A percentile compares a stretch with the other conserved stretches of the same genome.
These are phyloP conservation scores for Zaprionus kolodkinae DNA, from an alignment of 1,140 invertebrate genomes.

Conservation along the genomic window DNA sequence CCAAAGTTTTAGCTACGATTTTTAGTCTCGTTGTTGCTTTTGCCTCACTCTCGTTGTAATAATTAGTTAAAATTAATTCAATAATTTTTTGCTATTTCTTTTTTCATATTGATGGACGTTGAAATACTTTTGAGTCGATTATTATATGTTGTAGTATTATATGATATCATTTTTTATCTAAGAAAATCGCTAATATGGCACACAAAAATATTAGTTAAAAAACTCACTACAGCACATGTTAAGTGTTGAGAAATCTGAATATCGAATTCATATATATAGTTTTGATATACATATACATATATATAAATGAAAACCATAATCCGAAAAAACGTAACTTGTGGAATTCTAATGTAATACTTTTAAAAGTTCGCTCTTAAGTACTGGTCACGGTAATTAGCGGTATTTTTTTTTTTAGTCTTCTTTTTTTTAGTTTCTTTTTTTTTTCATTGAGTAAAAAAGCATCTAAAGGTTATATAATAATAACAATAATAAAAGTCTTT, in stretches of 20 bases:
- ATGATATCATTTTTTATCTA: slow-evolving; percentile 34
- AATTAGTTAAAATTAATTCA: slow-evolving; percentile 19
- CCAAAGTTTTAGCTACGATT: not conserved
- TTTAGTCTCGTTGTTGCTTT: slow-evolving; percentile 39
- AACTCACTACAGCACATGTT: slow-evolving; percentile 80
- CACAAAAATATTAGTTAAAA: slow-evolving; percentile 75
- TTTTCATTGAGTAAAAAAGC: slow-evolving; percentile 61
- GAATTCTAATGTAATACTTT: slow-evolving; percentile 83
- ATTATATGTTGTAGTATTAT: not conserved
- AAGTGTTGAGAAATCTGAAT: slow-evolving; percentile 46
- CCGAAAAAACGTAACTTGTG: slow-evolving; percentile 45
- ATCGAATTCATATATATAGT: slow-evolving; percentile 15
- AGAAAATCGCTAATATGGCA: slow-evolving; percentile 71
- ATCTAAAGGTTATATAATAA: slow-evolving; percentile 64
- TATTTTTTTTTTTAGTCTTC: slow-evolving; percentile 28
- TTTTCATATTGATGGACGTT: slow-evolving; percentile 38
- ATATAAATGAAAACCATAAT: slow-evolving; percentile 38
- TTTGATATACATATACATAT: slow-evolving; percentile 40
- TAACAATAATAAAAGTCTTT: slow-evolving; percentile 75
- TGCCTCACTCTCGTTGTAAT: slow-evolving; percentile 13
- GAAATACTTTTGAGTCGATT: slow-evolving; percentile 24
- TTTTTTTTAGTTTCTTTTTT: slow-evolving; percentile 24
- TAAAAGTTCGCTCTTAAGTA: slow-evolving; percentile 73
- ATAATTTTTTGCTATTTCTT: slow-evolving; percentile 1
- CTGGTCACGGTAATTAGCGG: slow-evolving; percentile 67